Conservation (phyloP, 2,888 invertebrate species). For the Neoaliturus tenellus region DNA sequence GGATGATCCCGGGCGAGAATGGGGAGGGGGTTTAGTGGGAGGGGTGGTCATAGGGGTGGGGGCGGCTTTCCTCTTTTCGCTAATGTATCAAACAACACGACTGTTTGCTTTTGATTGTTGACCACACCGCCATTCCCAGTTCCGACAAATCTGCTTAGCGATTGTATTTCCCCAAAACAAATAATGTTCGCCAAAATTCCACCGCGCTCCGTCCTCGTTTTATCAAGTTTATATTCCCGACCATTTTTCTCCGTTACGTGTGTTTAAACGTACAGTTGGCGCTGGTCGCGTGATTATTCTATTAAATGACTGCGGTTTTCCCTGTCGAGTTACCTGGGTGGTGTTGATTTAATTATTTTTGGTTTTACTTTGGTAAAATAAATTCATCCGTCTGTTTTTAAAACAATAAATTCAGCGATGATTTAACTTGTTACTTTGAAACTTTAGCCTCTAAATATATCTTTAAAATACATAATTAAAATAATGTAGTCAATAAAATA, state of each 20-base stretch:
- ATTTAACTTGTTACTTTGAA: too few relatives aligned
- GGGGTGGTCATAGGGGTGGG: neutral
- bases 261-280: neutral
- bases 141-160: slow-evolving; percentile 13
- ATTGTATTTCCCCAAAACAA: slow-evolving; percentile 19
- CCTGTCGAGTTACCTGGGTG: too few relatives aligned
- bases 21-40: neutral
- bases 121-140: slow-evolving; percentile 31
- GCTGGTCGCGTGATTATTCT: neutral
- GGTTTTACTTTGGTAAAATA: too few relatives aligned
- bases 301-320: neutral
- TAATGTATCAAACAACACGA: slow-evolving; percentile 35
- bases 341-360: too few relatives aligned
- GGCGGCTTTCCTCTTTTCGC: slow-evolving; percentile 24
- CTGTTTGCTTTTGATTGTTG: slow-evolving; percentile 29
- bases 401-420: too few relatives aligned
- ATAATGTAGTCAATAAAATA: too few relatives aligned
- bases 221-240: neutral
- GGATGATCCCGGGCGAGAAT: neutral
- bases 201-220: neutral
- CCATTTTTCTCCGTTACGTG: neutral
- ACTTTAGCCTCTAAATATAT: too few relatives aligned
- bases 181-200: slow-evolving; percentile 10
- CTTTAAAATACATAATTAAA: too few relatives aligned
- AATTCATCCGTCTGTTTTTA: too few relatives aligned